Conservation (phyloP, 53 echinoderm and acorn worm genomes). For the Arbacia lixula region DNA sequence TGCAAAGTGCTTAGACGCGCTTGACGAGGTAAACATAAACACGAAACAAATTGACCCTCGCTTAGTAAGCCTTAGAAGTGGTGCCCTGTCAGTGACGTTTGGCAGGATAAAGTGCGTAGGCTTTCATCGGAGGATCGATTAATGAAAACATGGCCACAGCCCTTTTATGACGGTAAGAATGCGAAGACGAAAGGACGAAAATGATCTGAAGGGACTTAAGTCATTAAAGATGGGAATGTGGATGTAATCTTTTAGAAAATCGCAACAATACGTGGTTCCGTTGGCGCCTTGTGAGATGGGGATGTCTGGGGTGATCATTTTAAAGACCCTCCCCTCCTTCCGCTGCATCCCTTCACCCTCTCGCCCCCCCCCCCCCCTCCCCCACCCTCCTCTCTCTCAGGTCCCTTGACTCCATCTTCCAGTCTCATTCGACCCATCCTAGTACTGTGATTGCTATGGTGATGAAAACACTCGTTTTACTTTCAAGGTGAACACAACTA, state of each 20-base stretch:
- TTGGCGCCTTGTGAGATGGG: not conserved
- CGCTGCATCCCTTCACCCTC: not conserved
- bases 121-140: constrained; percentile 19
- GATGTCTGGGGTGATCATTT: not conserved
- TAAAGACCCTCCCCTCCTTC: not conserved
- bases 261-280: not conserved
- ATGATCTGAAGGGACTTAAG: constrained; percentile 20
- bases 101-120: not conserved
- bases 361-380: not conserved
- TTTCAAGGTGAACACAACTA: too few relatives aligned
- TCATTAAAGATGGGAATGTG: constrained; percentile 32
- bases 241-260: constrained; percentile 44
- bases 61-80: constrained; percentile 21
- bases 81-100: constrained; percentile 16
- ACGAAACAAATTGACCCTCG: constrained; percentile 43
- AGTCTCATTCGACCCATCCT: too few relatives aligned
- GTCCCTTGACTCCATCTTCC: not conserved
- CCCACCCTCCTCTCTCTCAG: not conserved
- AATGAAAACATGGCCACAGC: constrained; percentile 12
- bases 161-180: constrained; percentile 1
- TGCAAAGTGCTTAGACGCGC: constrained; percentile 40
- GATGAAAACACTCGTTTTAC: too few relatives aligned
- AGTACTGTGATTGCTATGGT: too few relatives aligned
- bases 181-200: not conserved
- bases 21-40: constrained; percentile 30